Evolutionary conservation across 1,140 invertebrate genomes (phyloP), one percentile per base, ranked within the genome.

Genomic region (Bombyx mandarina): DNA sequence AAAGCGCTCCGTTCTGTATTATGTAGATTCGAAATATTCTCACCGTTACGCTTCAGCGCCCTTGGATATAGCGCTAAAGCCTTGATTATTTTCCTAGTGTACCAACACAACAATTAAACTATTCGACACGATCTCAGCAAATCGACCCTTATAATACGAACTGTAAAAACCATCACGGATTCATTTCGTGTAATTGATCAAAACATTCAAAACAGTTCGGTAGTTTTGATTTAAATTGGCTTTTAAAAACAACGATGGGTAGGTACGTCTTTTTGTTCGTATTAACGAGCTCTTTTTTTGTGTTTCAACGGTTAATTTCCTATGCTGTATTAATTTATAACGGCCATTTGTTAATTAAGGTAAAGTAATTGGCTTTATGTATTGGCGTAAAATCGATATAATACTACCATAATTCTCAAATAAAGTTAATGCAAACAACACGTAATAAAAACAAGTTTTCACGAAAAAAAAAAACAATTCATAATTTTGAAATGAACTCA

Each of bases 41-140:
- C 84, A 87, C 73, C 79, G 84, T 75, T 76, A 71, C 84, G 84
- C 75, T 83, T 69, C 70, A 79, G 64, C 66, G 81, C 70, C 63
- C 62, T 62, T 71, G 68, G 82, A 82, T 79, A 69, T 79, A 71
- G 72, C 69, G 71, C 81, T 66, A 66, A 69, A 75, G 73, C 70
- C 76, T 82, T 82, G 85, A 83, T 83, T 79, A 82, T 83, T 82
- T 72, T 74, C 52, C 72, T 78, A 67, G 69, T 76, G 75, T 79
- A 78, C 77, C 79, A 82, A 85, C 84, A 85, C 75, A 76, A 79
- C 74, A 80, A 84, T 85, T 81, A 82, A 62, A 73, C 63, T 65
- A 86, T 86, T 86, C 79, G 82, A 77, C 71, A 83, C 79, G 82
- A 81, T 57, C 62, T 72, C 62, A 73, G 62, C 68, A 70, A 78